Evolutionary conservation across 1,140 invertebrate species (phyloP).

Genomic region (Drosophila oshimai): DNA sequence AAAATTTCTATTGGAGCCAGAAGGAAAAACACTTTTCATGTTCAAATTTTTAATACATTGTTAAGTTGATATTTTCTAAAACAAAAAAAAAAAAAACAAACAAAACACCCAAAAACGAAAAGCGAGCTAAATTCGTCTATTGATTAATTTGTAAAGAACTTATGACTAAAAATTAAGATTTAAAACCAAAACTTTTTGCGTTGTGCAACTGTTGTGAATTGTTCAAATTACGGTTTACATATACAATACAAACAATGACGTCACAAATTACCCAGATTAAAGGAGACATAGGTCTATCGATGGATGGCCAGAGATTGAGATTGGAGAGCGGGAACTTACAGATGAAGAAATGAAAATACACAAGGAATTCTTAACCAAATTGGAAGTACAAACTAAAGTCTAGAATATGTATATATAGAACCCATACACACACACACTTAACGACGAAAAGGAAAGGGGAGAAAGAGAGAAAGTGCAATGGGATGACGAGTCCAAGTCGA

Average conservation of each 20-base stretch:
- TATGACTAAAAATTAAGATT: constrained; percentile 60
- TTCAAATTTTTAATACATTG: constrained; percentile 70
- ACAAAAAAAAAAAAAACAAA: background rate
- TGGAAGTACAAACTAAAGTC: constrained; percentile 81
- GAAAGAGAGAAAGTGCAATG: constrained; percentile 39
- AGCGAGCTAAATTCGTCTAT: constrained; percentile 57
- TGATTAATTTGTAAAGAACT: constrained; percentile 67
- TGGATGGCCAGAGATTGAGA: constrained; percentile 12
- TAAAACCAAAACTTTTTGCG: constrained; percentile 59
- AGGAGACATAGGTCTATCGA: background rate
- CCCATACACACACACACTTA: constrained; percentile 36
- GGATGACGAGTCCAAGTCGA: background rate
- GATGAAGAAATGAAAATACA: constrained; percentile 67
- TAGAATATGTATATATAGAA: constrained; percentile 72
- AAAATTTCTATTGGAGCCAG: constrained; percentile 65
- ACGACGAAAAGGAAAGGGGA: constrained; percentile 3
- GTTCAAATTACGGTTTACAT: constrained; percentile 73
- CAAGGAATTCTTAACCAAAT: constrained; percentile 81
- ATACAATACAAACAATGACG: constrained; percentile 57
- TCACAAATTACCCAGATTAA: constrained; percentile 53
- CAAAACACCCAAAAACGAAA: constrained; percentile 22
- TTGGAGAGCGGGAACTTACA: constrained; percentile 22
- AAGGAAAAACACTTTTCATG: constrained; percentile 63
- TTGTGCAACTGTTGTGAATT: constrained; percentile 80
- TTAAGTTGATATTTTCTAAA: constrained; percentile 59